These are phyloP conservation scores for Florisuga fusca DNA, from an alignment of 2,797 vertebrate species.

Conservation along the genomic window DNA sequence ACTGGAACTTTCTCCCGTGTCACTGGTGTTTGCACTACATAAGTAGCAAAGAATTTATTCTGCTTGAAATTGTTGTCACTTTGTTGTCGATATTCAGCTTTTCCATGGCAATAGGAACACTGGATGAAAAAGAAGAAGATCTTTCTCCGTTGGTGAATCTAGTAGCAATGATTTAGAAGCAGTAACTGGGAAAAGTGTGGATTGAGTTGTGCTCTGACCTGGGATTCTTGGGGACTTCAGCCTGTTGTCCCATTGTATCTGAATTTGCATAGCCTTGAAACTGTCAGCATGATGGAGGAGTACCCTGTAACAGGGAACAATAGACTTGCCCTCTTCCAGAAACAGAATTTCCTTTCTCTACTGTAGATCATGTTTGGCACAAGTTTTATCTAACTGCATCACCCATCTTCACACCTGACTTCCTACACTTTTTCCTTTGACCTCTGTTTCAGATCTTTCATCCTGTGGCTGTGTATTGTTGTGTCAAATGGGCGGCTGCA, in stretches of 20 bases:
- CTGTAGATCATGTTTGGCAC: background rate
- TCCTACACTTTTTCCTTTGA: background rate
- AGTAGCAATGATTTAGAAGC: background rate
- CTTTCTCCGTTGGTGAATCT: background rate
- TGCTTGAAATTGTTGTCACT: background rate
- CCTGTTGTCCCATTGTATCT: fast-evolving
- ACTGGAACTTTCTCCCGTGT: background rate
- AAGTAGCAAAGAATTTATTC: background rate
- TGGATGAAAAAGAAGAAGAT: background rate
- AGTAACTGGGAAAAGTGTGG: background rate
- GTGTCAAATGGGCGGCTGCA: background rate
- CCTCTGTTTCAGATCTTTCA: background rate
- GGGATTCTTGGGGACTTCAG: background rate
- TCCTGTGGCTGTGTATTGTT: background rate
- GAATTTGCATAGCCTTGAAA: background rate
- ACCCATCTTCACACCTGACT: background rate
- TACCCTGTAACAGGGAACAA: background rate
- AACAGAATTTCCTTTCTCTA: background rate
- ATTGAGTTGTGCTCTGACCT: background rate
- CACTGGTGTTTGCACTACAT: background rate
- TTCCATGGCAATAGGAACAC: background rate
- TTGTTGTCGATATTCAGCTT: background rate
- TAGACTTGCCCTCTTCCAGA: background rate
- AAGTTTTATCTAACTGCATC: background rate
- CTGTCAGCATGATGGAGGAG: fast-evolving